phyloP scores from a whole-genome alignment of 2,888 invertebrate species.

The Sarcophaga variegata region DNA sequence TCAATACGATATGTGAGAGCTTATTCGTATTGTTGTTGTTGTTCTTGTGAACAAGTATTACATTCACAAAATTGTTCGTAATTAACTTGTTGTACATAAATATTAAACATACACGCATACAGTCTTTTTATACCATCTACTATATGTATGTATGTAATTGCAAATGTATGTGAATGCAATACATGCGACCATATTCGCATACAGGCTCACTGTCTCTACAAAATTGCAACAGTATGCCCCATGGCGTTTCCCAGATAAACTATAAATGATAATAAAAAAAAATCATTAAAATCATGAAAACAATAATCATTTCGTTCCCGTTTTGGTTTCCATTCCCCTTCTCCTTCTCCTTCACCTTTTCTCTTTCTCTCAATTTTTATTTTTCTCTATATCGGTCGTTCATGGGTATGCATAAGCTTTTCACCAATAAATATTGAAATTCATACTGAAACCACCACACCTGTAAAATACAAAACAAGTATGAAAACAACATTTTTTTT shows the following conservation, averaged over 20 bases:
- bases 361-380: neutral
- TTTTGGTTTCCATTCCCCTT: neutral
- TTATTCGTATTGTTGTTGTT: neutral
- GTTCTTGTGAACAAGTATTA: slow-evolving; percentile 48
- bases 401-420: neutral
- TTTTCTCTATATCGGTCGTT: neutral
- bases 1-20: neutral
- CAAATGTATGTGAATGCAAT: no score
- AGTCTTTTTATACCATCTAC: neutral
- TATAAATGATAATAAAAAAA: slow-evolving; percentile 66
- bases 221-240: slow-evolving; percentile 61
- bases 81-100: slow-evolving; percentile 63
- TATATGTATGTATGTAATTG: neutral
- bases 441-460: neutral
- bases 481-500: no score
- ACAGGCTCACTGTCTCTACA: slow-evolving; percentile 38
- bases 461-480: neutral
- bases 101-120: neutral
- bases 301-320: slow-evolving; percentile 41
- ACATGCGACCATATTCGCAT: neutral
- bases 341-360: no score
- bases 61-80: slow-evolving; percentile 55
- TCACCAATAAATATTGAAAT: neutral
- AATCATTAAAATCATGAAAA: slow-evolving; percentile 62
- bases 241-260: slow-evolving; percentile 57